Conservation (phyloP, 1,140 invertebrate species). For the Caligus rogercresseyi region DNA sequence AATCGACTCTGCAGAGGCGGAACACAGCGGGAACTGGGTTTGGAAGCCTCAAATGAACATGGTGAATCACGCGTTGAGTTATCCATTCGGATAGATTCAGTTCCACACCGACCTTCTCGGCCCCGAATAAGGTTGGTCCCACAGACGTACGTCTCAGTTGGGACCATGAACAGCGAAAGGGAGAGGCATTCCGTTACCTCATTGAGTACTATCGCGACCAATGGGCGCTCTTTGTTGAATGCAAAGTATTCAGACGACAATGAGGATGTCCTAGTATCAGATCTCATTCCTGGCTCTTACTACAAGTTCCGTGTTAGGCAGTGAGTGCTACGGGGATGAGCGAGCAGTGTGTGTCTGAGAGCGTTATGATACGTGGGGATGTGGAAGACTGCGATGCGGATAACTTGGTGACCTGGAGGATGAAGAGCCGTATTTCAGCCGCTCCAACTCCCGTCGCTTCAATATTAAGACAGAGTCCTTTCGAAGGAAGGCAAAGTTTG, state of each 20-base stretch:
- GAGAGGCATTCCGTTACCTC: neutral
- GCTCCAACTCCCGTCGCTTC: neutral
- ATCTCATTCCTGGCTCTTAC: slow-evolving; percentile 2
- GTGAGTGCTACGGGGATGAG: neutral
- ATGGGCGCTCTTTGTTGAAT: slow-evolving; percentile 10
- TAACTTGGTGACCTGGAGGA: neutral
- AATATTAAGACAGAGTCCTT: neutral
- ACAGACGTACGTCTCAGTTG: neutral
- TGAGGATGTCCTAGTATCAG: neutral
- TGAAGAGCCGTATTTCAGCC: neutral
- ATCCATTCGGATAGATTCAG: neutral
- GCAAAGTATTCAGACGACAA: neutral
- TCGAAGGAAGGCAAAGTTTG: neutral
- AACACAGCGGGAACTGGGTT: neutral
- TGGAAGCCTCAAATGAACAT: neutral
- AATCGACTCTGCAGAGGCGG: neutral
- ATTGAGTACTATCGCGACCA: slow-evolving; percentile 11
- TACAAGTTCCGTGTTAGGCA: neutral
- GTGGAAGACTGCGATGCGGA: neutral
- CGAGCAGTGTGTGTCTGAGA: neutral
- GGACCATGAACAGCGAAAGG: neutral
- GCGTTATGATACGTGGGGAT: neutral
- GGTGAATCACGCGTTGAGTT: neutral
- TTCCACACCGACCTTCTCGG: neutral
- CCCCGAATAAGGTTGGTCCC: neutral